Percentiles rank a stretch among this genome's conserved stretches.
Conservation (phyloP, 2,113 vertebrate genomes). For the Columbina picui region DNA sequence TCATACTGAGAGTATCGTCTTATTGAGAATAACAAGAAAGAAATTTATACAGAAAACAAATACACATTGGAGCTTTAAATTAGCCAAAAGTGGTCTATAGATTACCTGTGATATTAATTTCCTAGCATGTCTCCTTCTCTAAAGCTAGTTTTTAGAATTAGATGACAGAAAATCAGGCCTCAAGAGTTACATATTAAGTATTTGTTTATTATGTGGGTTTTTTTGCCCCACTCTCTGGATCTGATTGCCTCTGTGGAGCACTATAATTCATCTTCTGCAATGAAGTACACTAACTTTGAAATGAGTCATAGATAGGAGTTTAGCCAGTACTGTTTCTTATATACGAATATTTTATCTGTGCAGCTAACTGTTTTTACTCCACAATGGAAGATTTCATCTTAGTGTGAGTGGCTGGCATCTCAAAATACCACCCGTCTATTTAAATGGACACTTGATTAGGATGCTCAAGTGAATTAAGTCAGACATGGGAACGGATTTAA, state of each 20-base stretch:
- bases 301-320: not conserved
- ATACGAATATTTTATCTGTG: not conserved
- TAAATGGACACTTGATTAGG: constrained; percentile 15
- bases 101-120: constrained; percentile 72
- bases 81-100: constrained; percentile 57
- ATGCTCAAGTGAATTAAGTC: not conserved
- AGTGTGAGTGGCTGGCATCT: not conserved
- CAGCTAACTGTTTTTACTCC: not conserved
- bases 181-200: not conserved
- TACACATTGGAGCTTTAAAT: constrained; percentile 58
- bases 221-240: not conserved
- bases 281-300: not conserved
- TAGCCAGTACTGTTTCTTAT: not conserved
- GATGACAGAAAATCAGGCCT: not conserved
- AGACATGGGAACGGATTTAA: not conserved
- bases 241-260: not conserved
- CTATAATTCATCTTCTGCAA: constrained; percentile 21
- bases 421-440: not conserved
- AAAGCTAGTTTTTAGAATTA: not conserved
- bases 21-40: constrained; percentile 81
- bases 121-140: not conserved
- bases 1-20: constrained; percentile 64
- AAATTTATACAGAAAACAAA: constrained; percentile 82
- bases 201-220: not conserved
- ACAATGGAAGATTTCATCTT: not conserved